Base-by-base conservation (phyloP, 35 echinoderm and acorn worm species). In the Ophioderma brevispina region DNA sequence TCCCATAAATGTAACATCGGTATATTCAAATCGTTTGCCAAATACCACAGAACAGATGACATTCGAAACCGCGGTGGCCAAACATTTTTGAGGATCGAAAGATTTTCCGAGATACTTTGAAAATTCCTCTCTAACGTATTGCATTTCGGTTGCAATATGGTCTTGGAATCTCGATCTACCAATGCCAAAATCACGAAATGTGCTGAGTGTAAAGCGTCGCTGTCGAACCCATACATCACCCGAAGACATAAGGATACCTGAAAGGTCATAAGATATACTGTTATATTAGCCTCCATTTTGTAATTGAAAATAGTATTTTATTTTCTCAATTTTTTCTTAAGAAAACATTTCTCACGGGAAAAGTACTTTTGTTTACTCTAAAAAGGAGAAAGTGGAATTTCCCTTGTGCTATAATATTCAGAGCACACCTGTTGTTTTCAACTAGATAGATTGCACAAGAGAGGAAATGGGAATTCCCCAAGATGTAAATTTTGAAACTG, bases 41-140 rank as follows among this genome's bases (percentile, higher is more conserved):
- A 80, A 35, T 1, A 38, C 38, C 33, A 80, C 78, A 0, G 78
- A 80, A 19, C 78, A 80, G 35, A 80, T 80, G 78, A 80, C 35
- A 38, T 80, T 80, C 0, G 78, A 80, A 35, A 80, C 35, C 19
- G 78, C 78, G 78, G 33, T 80, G 4, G 33, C 0, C 1, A 80
- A 5, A 18, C 31, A 80, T 33, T 13, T 30, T 1, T 33, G 33
- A 18, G 78, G 78, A 80, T 80, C 38, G 2, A 80, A 33, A 33
- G 78, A 35, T 0, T 35, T 80, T 13, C 6, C 6, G 0, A 6
- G 4, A 6, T 19, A 3, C 19, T 80, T 80, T 21, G 33, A 21
- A 0, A 80, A 36, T 35, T 80, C 78, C 36, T 35, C 33, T 13
- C 23, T 80, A n/a, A 80, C 19, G 78, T 33, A 2, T 18, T 0